Percentiles rank a stretch among this genome's conserved stretches.
These are phyloP conservation scores for Rhinichthys klamathensis DNA, from an alignment of 2,113 vertebrate genomes.

Conservation along the genomic window DNA sequence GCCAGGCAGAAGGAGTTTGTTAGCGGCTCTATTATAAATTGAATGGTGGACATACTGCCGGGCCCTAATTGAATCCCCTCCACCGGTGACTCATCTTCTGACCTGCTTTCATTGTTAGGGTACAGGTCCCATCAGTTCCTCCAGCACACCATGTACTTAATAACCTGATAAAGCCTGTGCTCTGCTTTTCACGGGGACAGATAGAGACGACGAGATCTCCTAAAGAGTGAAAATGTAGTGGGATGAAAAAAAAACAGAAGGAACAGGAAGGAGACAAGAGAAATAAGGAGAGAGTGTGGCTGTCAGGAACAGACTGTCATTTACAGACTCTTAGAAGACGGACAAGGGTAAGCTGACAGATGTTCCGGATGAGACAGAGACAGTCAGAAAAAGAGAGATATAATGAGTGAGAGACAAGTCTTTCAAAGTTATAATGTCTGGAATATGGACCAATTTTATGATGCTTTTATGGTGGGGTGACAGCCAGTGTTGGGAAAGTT, in stretches of 20 bases:
- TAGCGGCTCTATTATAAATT: conserved; percentile 60
- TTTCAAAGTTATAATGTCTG: not conserved
- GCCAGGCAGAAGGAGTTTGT: conserved; percentile 61
- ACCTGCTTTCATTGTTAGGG: conserved; percentile 61
- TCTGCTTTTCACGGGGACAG: conserved; percentile 19
- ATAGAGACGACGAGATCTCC: conserved; percentile 3
- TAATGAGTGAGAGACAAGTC: not conserved
- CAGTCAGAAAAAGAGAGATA: not conserved
- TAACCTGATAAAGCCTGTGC: conserved; percentile 27
- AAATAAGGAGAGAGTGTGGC: not conserved
- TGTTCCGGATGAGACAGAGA: conserved; percentile 20
- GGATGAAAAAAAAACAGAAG: not conserved
- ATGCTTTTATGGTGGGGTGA: too few species aligned
- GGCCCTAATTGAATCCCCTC: conserved; percentile 66
- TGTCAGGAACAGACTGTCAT: conserved; percentile 18
- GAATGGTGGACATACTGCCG: conserved; percentile 57
- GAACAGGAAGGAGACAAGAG: not conserved
- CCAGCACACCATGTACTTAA: conserved; percentile 38
- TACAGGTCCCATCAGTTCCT: conserved; percentile 35
- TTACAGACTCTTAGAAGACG: not conserved
- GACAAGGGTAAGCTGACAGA: conserved; percentile 13
- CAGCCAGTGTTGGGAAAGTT: too few species aligned
- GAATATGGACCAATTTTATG: too few species aligned
- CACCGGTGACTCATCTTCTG: conserved; percentile 61
- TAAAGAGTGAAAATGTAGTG: conserved; percentile 2